Conservation (phyloP, 2,113 vertebrate species). For the Passerina amoena region DNA sequence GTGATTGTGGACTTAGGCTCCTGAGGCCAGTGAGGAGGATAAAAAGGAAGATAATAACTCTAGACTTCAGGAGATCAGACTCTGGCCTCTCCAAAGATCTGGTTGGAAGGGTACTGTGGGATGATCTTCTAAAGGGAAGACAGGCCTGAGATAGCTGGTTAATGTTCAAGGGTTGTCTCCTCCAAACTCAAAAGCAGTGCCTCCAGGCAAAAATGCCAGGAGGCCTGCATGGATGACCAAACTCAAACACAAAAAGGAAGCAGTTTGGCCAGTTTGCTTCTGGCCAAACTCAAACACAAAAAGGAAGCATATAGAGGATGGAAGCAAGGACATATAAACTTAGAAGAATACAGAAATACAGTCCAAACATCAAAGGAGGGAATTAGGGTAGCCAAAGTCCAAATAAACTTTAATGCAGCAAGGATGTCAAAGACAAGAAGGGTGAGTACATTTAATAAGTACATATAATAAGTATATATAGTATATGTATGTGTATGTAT, state of each 20-base stretch:
- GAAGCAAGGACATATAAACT: background rate
- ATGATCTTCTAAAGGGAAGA: background rate
- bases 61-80: background rate
- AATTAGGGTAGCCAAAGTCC: background rate
- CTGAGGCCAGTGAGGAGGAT: background rate
- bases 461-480: background rate
- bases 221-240: background rate
- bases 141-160: background rate
- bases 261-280: background rate
- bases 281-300: background rate
- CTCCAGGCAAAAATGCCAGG: background rate
- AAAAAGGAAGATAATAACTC: background rate
- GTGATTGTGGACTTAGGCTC: background rate
- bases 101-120: background rate
- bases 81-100: background rate
- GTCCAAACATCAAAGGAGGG: background rate
- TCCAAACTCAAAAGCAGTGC: background rate
- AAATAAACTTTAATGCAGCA: background rate
- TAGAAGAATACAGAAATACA: background rate
- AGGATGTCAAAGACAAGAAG: background rate
- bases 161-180: background rate
- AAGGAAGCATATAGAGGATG: background rate
- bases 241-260: background rate
- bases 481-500: too few relatives aligned
- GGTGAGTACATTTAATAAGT: background rate